Evolutionary conservation across 53 echinoderm and acorn worm species (phyloP), one percentile per base, ranked within the genome.

Genomic region (Holothuria leucospilota): DNA sequence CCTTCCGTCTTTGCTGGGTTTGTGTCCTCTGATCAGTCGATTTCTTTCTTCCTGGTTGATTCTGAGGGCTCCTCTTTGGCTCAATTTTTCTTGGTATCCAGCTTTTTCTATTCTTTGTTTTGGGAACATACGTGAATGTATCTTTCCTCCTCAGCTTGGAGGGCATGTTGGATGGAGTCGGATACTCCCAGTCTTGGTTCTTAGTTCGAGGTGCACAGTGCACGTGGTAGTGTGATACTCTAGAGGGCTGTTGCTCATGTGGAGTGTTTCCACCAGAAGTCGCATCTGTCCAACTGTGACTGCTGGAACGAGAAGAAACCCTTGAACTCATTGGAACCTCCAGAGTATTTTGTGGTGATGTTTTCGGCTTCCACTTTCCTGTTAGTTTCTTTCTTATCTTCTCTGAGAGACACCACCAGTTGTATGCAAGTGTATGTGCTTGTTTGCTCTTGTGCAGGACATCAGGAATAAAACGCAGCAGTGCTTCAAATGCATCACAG

Each of bases 341-440:
- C 8, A 61, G 21, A 67, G 28, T 15, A 67, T 67, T 67, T 15
- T 59, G 52, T 15, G 61, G 24, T 26, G 29, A 13, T 34, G 24
- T 58, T 23, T 89, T 77, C 15, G 79, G 79, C 67, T 69, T 81
- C 86, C 84, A 89, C 62, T 94, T 78, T 12, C 87, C 91, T 20
- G 79, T 71, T 13, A 96, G 69, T 62, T 88, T 87, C 25, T 90
- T 92, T 21, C 93, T 84, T 41, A 98, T 93, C 81, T 88, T 91
- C 56, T 95, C 98, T 8, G 98, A 90, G n/a, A 89, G 89, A 39
- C 87, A 92, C 98, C 98, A 98, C 98, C 98, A 98, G 27, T 73
- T 86, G 61, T 70, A 87, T 13, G 95, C 92, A 28, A 98, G 85
- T 25, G 84, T 84, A n/a, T 89, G 82, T 23, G 92, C 90, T 40